Evolutionary conservation across 2,888 invertebrate species (phyloP).

Genomic region (Drosophila demipolita): DNA sequence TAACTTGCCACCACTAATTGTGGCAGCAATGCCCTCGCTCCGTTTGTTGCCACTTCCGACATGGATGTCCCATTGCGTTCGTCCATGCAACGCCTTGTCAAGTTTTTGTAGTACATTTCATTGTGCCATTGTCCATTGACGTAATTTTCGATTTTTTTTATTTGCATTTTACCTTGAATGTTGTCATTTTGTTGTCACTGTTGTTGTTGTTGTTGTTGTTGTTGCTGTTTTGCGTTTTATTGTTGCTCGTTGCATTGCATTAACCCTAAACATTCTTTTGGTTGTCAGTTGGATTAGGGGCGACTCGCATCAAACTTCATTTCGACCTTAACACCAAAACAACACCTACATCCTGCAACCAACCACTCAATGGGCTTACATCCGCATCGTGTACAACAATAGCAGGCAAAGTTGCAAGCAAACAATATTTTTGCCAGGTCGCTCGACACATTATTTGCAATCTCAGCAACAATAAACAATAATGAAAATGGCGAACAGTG

Average conservation of each 20-base stretch:
- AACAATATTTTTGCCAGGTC: conserved; percentile 12
- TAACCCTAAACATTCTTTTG: conserved; percentile 2
- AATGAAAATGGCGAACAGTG: background rate
- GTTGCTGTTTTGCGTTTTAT: background rate
- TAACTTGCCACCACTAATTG: no score
- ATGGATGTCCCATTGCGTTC: conserved; percentile 18
- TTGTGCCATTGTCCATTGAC: conserved; percentile 27
- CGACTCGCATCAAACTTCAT: conserved; percentile 23
- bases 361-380: conserved; percentile 7
- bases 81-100: conserved; percentile 18
- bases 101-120: background rate
- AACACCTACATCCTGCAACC: conserved; percentile 2
- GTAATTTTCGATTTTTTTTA: conserved; percentile 56
- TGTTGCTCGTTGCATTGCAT: conserved; percentile 1
- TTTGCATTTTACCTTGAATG: conserved; percentile 64
- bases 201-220: conserved; percentile 1
- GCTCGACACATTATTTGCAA: conserved; percentile 3
- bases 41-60: conserved; percentile 14
- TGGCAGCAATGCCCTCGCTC: conserved; percentile 28
- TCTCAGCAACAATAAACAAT: background rate
- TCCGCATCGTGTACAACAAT: conserved; percentile 35
- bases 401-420: conserved; percentile 10
- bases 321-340: conserved; percentile 29
- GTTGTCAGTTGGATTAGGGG: conserved; percentile 12
- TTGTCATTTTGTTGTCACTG: conserved; percentile 17